A percentile compares a stretch with the other conserved stretches of the same genome.
Conservation (phyloP, 2,113 vertebrate genomes). For the mouse (Mus musculus) region DNA sequence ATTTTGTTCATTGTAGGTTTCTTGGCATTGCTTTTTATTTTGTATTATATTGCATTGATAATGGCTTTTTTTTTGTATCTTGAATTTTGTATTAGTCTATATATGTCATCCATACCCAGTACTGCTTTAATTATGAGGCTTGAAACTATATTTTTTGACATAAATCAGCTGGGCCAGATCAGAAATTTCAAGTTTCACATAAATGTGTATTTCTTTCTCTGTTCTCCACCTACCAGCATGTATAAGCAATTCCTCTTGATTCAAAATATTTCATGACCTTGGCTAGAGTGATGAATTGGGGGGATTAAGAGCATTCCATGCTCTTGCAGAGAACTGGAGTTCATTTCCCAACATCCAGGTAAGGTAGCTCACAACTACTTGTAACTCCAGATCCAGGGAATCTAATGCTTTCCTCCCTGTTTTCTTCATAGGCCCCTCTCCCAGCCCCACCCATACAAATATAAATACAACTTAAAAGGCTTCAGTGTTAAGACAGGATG, state of each 20-base stretch:
- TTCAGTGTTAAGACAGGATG: not conserved
- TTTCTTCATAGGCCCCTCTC: not conserved
- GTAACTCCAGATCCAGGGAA: not conserved
- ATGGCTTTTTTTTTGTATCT: not conserved
- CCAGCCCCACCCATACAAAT: not conserved
- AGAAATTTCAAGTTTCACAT: not conserved
- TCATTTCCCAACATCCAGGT: not conserved
- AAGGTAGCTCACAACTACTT: not conserved
- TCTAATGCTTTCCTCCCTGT: not conserved
- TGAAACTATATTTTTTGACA: not conserved
- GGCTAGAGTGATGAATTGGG: not conserved
- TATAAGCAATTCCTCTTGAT: not conserved
- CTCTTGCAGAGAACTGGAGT: not conserved
- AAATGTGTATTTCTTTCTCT: not conserved
- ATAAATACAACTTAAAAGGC: not conserved
- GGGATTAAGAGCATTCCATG: not conserved
- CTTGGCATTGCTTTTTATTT: conserved; percentile 34
- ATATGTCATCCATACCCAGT: not conserved
- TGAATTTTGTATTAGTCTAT: not conserved
- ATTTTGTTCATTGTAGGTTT: conserved; percentile 24
- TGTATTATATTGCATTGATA: not conserved
- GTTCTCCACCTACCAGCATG: not conserved
- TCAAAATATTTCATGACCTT: not conserved
- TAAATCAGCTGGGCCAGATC: not conserved
- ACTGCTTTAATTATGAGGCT: not conserved